A percentile compares a stretch with the other conserved stretches of the same genome.
These are phyloP conservation scores for Bilobella aurantiaca DNA, from an alignment of 1,140 invertebrate genomes.

Conservation along the genomic window DNA sequence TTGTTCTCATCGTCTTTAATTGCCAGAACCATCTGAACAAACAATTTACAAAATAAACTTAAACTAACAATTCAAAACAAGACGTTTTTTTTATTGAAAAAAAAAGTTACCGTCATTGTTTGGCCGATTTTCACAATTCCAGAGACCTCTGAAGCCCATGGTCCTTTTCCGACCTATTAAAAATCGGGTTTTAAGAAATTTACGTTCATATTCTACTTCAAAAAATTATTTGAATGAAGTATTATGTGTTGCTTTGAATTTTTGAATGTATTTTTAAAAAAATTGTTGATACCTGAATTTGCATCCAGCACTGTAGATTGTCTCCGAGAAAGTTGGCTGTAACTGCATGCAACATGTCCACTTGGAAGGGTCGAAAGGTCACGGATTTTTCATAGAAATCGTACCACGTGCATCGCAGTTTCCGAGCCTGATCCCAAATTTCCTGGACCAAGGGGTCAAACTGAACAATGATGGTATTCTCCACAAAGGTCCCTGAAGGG, in stretches of 20 bases:
- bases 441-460: conserved; percentile 91
- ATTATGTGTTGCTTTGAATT: too few relatives aligned
- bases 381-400: conserved; percentile 91
- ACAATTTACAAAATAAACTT: background rate
- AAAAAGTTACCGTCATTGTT: conserved; percentile 61
- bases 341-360: conserved; percentile 85
- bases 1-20: conserved; percentile 93
- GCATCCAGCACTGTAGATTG: conserved; percentile 92
- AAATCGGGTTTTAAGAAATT: too few relatives aligned
- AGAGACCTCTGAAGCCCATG: conserved; percentile 86
- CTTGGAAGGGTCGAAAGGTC: conserved; percentile 77
- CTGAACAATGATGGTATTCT: conserved; percentile 90
- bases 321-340: conserved; percentile 89
- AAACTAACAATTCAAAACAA: background rate
- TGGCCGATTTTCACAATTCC: conserved; percentile 91
- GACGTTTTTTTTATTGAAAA: background rate
- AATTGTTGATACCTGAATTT: conserved; percentile 55
- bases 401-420: conserved; percentile 84
- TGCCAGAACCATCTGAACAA: conserved; percentile 64
- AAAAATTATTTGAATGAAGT: background rate
- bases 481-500: conserved; percentile 79
- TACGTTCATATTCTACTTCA: too few relatives aligned
- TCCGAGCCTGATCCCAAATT: conserved; percentile 52
- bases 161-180: conserved; percentile 67
- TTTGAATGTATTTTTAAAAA: background rate